Evolutionary conservation across 2,797 vertebrate genomes (phyloP).

Genomic region (Scomberomorus guttatus): DNA sequence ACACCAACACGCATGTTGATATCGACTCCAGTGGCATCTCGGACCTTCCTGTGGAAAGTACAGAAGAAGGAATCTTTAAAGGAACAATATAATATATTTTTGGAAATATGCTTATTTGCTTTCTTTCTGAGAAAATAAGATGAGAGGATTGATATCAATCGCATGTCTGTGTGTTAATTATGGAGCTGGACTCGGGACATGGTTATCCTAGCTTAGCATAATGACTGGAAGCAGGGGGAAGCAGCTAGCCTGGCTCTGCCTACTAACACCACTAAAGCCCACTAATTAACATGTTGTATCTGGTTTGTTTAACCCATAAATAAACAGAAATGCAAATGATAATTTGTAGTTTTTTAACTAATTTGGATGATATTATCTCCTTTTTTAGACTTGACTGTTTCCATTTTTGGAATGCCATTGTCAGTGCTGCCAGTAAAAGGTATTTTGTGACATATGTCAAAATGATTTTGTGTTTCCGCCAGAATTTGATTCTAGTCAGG

Average conservation of each 20-base stretch:
- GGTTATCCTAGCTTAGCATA: no score
- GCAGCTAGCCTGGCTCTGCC: no score
- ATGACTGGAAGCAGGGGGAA: no score
- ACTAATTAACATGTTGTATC: no score
- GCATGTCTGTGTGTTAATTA: no score
- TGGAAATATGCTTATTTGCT: not conserved
- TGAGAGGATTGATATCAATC: not conserved
- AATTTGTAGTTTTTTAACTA: not conserved
- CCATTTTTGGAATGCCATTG: not conserved
- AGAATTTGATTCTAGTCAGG: not conserved
- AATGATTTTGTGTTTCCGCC: conserved; percentile 5
- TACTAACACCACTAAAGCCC: no score
- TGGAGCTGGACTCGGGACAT: no score
- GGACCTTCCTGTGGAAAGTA: conserved; percentile 90
- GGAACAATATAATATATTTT: not conserved
- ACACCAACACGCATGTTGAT: conserved; percentile 99
- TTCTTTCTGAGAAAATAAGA: not conserved
- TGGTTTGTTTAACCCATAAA: no score
- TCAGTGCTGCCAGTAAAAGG: not conserved
- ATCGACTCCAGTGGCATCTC: conserved; percentile 95
- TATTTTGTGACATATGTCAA: conserved; percentile 4
- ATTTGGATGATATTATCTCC: not conserved
- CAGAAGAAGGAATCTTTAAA: not conserved
- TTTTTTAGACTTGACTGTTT: not conserved
- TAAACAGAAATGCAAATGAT: not conserved